phyloP scores from a whole-genome alignment of 2,797 vertebrate genomes.

The Phataginus tricuspis region DNA sequence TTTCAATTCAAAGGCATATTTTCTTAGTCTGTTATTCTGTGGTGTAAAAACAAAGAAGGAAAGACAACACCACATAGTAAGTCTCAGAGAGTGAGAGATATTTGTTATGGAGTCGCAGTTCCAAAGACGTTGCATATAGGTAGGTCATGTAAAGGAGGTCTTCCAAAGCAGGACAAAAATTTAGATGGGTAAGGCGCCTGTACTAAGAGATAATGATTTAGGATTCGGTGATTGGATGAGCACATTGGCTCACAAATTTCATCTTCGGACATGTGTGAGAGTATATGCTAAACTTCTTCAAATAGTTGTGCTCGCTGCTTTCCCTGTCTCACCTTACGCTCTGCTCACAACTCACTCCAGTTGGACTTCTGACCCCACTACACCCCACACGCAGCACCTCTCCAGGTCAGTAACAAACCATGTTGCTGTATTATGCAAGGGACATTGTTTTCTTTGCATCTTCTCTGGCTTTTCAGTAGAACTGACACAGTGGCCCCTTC shows the following conservation, averaged over 20 bases:
- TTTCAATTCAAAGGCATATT: slow-evolving; percentile 98
- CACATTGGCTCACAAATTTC: background rate
- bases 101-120: background rate
- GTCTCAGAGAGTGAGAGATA: background rate
- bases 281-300: background rate
- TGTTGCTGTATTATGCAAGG: background rate
- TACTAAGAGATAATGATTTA: background rate
- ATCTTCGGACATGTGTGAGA: no score
- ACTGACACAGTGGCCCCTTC: background rate
- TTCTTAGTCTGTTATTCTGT: slow-evolving; percentile 97
- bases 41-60: slow-evolving; percentile 64
- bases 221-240: background rate
- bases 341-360: background rate
- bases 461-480: background rate
- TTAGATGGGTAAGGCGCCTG: background rate
- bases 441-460: background rate
- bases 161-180: background rate
- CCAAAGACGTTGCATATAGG: background rate
- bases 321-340: background rate
- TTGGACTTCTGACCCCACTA: background rate
- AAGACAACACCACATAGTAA: background rate
- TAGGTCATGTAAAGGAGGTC: background rate
- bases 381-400: background rate
- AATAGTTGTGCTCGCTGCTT: background rate
- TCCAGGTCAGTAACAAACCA: background rate